Percentiles rank a stretch among this genome's conserved stretches.
Conservation (phyloP, 2,888 invertebrate species). For the Synergus laeviventris region DNA sequence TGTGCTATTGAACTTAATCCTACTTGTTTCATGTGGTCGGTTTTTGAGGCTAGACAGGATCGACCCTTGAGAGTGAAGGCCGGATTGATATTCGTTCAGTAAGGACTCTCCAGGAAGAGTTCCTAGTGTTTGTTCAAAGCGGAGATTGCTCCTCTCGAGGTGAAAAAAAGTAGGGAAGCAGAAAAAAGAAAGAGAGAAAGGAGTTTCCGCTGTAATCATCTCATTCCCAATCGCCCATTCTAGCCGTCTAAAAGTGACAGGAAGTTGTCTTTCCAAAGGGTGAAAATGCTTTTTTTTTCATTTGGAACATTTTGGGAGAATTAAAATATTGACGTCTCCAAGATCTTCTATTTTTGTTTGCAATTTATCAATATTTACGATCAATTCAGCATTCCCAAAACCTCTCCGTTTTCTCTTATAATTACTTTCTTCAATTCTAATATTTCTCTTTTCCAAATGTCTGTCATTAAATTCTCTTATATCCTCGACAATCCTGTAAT, state of each 20-base stretch:
- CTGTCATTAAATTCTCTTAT: not conserved
- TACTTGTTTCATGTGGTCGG: constrained; percentile 28
- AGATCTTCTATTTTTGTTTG: not conserved
- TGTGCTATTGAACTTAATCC: constrained; percentile 11
- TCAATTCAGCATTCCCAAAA: not conserved
- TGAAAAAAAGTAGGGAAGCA: constrained; percentile 45
- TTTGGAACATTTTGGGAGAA: not conserved
- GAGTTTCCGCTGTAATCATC: constrained; percentile 62
- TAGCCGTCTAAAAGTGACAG: constrained; percentile 51
- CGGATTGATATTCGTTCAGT: constrained; percentile 37
- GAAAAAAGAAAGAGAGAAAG: constrained; percentile 43
- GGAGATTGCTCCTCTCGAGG: constrained; percentile 62
- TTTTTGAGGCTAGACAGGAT: constrained; percentile 23
- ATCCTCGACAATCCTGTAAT: not conserved
- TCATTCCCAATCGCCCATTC: constrained; percentile 54
- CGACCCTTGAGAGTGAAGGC: constrained; percentile 25
- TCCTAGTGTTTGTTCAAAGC: constrained; percentile 64
- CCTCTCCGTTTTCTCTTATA: not conserved
- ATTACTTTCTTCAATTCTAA: not conserved
- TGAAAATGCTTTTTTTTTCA: not conserved
- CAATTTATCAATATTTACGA: not conserved
- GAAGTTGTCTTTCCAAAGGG: constrained; percentile 23
- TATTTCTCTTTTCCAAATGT: not conserved
- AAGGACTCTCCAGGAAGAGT: constrained; percentile 57
- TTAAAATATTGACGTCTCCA: not conserved